Evolutionary conservation across 2,113 vertebrate species (phyloP).

Genomic region (Lota lota): DNA sequence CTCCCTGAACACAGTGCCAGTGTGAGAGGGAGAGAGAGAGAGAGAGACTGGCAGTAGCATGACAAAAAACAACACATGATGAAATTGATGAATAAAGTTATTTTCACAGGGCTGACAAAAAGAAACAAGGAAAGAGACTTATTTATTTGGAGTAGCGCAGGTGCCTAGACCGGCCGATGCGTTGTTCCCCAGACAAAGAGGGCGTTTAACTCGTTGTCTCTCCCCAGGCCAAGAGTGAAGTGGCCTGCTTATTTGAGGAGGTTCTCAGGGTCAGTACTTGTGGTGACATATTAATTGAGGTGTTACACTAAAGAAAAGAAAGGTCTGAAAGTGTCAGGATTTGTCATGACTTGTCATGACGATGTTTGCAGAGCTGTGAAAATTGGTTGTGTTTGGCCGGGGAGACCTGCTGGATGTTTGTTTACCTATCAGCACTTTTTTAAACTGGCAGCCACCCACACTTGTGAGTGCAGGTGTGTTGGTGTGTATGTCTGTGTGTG

Average conservation of each 20-base stretch:
- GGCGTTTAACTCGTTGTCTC: conserved; percentile 58
- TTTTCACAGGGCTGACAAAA: conserved; percentile 53
- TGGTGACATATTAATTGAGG: conserved; percentile 70
- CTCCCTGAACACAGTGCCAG: conserved; percentile 36
- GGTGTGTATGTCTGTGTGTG: conserved; percentile 1
- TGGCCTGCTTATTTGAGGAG: conserved; percentile 60
- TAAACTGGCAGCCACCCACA: conserved; percentile 6
- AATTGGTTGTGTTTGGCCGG: conserved; percentile 61
- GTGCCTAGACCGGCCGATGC: conserved; percentile 23
- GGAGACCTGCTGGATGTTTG: conserved; percentile 43
- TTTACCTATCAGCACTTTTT: conserved; percentile 52
- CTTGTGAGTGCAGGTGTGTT: not conserved
- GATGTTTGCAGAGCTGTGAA: conserved; percentile 55
- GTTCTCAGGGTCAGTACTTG: conserved; percentile 60
- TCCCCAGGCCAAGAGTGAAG: conserved; percentile 51
- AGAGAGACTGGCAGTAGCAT: conserved; percentile 18
- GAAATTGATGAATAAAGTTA: conserved; percentile 46
- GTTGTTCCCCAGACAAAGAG: conserved; percentile 18
- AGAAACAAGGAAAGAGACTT: not conserved
- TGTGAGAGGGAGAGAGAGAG: conserved; percentile 10
- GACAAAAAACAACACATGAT: conserved; percentile 16
- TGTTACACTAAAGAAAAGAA: conserved; percentile 54
- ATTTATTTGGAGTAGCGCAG: conserved; percentile 43
- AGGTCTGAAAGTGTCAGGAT: conserved; percentile 6
- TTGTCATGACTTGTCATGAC: conserved; percentile 31